Evolutionary conservation across 2,113 vertebrate genomes (phyloP), one percentile per base, ranked within the genome.

Genomic region (Hemibagrus wyckioides): DNA sequence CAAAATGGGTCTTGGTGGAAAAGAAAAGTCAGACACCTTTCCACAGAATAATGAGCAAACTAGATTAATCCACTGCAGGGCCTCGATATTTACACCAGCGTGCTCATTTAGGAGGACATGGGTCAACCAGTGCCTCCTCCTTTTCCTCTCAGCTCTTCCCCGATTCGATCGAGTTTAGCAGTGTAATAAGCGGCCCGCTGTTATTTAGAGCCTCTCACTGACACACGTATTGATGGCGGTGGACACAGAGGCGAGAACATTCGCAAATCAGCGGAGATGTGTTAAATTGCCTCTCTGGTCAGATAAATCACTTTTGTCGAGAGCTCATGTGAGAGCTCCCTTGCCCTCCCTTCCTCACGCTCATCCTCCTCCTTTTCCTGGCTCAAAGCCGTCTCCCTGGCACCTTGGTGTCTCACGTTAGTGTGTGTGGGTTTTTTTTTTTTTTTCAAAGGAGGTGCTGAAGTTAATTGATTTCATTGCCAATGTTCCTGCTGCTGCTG

Each of bases 401-500:
- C 19, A 48, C 56, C 81, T 75, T 86, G 63, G 5, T 80, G 81
- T 83, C 81, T 79, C 77, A 84, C 89, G 82, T 63, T 88, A 88
- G 83, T 82, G 59, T 56, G 92, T 91, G 89, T 88, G 88, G 89
- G 92, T 15, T 71, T 7, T 73, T 41, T 23, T 41, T 48, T 28
- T 75, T 75, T 75, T 82, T 90, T 93, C 80, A 90, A 90, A 90
- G 7, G 76, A 80, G 67, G 77, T 10, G 30, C 44, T 83, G 81
- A 84, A 89, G 69, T 85, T 92, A 93, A 94, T 93, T 92, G 92
- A 94, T 94, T 93, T 91, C 89, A 89, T 92, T 91, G 87, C 82
- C 85, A 87, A 48, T 84, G 85, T 92, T 92, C 89, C 87, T 85
- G 90, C 89, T 80, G 61, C 83, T 86, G 90, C 89, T 80, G 54